Conservation (phyloP, 2,797 vertebrate genomes). For the Microcaecilia unicolor region DNA sequence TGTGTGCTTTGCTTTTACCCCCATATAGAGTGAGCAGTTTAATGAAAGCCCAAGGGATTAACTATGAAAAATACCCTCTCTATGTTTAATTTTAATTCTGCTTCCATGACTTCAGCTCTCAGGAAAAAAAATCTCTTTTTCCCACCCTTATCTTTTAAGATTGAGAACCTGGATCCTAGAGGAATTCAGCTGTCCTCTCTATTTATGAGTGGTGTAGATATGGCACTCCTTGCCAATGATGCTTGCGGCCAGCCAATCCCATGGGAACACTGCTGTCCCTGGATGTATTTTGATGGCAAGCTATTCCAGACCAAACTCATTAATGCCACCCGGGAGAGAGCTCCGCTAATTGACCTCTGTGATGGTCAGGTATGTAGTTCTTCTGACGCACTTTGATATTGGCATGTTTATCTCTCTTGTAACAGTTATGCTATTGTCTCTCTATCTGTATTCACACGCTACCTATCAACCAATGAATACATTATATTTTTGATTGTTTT, state of each 20-base stretch:
- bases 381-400: too few species aligned
- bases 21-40: too few species aligned
- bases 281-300: conserved; percentile 97
- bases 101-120: not conserved
- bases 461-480: too few species aligned
- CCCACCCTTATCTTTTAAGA: conserved; percentile 59
- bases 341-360: conserved; percentile 94
- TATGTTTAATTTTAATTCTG: not conserved
- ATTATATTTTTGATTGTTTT: too few species aligned
- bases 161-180: conserved; percentile 84
- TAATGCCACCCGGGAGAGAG: conserved; percentile 82
- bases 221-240: conserved; percentile 89
- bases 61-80: too few species aligned
- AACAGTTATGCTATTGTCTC: too few species aligned
- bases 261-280: conserved; percentile 94
- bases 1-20: too few species aligned
- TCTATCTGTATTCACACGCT: too few species aligned
- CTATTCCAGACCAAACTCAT: conserved; percentile 90
- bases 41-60: too few species aligned
- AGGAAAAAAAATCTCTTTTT: too few species aligned
- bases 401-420: too few species aligned
- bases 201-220: conserved; percentile 93
- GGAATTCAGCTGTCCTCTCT: conserved; percentile 87
- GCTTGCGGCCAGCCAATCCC: conserved; percentile 87
- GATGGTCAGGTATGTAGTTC: conserved; percentile 94